phyloP scores from a whole-genome alignment of 2,113 vertebrate genomes.

The Catharus bicknelli region DNA sequence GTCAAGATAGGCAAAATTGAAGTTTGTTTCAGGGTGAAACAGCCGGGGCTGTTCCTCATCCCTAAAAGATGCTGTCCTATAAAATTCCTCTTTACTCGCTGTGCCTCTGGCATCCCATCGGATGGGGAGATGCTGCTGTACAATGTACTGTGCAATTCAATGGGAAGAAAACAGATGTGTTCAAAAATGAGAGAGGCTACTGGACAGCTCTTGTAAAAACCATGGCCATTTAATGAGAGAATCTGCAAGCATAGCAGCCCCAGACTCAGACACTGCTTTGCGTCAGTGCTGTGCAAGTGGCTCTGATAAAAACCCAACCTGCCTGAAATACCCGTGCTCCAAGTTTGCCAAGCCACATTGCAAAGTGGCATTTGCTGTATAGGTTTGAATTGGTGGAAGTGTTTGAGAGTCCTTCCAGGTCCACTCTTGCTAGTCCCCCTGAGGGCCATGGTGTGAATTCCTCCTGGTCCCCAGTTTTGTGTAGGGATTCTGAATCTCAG shows the following conservation, averaged over 20 bases:
- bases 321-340: not conserved
- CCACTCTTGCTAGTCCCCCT: not conserved
- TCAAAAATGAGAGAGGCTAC: not conserved
- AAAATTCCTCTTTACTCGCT: not conserved
- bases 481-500: not conserved
- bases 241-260: not conserved
- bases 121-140: not conserved
- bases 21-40: not conserved
- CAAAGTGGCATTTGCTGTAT: not conserved
- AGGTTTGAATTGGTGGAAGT: not conserved
- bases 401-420: not conserved
- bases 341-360: not conserved
- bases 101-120: not conserved
- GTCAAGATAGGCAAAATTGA: not conserved
- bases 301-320: constrained; percentile 17
- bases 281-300: not conserved
- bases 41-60: not conserved
- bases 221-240: not conserved
- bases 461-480: not conserved
- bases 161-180: not conserved
- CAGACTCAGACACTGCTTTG: not conserved
- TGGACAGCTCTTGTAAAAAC: not conserved
- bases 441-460: rapidly evolving
- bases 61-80: not conserved
- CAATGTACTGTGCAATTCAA: not conserved